phyloP scores from a whole-genome alignment of 2,888 invertebrate genomes.

The Agrypnus murinus region DNA sequence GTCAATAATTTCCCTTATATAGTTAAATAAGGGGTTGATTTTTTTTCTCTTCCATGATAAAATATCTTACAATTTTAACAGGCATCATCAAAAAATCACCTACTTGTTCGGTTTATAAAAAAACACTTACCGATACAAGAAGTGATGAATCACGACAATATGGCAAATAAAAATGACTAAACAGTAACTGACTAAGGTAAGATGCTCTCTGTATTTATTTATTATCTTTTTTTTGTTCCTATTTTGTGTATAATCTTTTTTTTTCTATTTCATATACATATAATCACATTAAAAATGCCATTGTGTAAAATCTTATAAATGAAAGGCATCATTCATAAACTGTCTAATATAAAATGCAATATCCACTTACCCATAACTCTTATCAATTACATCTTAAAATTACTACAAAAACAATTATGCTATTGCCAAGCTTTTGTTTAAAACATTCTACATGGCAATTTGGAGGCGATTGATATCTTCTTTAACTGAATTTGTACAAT shows the following conservation, averaged over 20 bases:
- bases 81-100: conserved; percentile 39
- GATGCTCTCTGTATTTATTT: conserved; percentile 43
- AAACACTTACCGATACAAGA: conserved; percentile 53
- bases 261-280: too few relatives aligned
- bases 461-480: too few relatives aligned
- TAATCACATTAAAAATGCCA: conserved; percentile 24
- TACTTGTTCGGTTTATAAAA: conserved; percentile 54
- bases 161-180: conserved; percentile 45
- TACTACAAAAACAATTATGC: conserved; percentile 13
- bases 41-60: conserved; percentile 27
- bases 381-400: conserved; percentile 21
- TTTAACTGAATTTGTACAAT: conserved; percentile 10
- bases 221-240: too few relatives aligned
- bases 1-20: conserved; percentile 27
- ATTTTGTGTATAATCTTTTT: too few relatives aligned
- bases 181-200: conserved; percentile 41
- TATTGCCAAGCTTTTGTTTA: background rate
- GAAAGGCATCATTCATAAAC: conserved; percentile 8
- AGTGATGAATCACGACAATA: conserved; percentile 44
- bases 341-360: conserved; percentile 11
- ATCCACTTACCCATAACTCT: conserved; percentile 10
- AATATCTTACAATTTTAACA: conserved; percentile 43
- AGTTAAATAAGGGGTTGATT: conserved; percentile 18
- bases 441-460: conserved; percentile 2
- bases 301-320: conserved; percentile 18